These are phyloP conservation scores for Colaptes auratus DNA, from an alignment of 2,113 vertebrate species.

Conservation along the genomic window DNA sequence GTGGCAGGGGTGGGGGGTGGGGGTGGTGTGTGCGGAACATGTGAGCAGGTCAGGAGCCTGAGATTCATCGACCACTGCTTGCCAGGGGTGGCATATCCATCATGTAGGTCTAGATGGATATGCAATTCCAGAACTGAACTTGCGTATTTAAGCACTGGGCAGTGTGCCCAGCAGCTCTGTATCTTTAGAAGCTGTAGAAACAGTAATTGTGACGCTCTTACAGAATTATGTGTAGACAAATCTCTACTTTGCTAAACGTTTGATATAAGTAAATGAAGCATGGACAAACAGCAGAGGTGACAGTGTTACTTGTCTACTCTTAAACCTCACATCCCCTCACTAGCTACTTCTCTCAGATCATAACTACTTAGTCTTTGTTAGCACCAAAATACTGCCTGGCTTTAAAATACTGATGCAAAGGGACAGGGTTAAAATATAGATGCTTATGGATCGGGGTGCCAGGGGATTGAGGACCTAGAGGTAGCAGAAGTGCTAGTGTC, in stretches of 20 bases:
- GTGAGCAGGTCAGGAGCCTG: not conserved
- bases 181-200: not conserved
- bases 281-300: not conserved
- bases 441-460: not conserved
- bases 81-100: not conserved
- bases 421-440: not conserved
- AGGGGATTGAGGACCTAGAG: not conserved
- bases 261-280: not conserved
- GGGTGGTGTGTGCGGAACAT: not conserved
- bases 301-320: not conserved
- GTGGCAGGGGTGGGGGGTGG: too few relatives aligned
- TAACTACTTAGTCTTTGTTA: not conserved
- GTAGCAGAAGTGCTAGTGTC: not conserved
- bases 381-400: not conserved
- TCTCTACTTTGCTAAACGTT: not conserved
- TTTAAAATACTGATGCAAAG: not conserved
- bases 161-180: not conserved
- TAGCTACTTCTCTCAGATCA: not conserved
- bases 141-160: not conserved
- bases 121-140: not conserved
- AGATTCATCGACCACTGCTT: not conserved
- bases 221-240: not conserved
- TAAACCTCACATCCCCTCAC: not conserved
- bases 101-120: not conserved
- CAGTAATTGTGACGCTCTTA: not conserved